These are phyloP conservation scores for Lepus timidus DNA, from an alignment of 2,113 vertebrate species.

Conservation along the genomic window DNA sequence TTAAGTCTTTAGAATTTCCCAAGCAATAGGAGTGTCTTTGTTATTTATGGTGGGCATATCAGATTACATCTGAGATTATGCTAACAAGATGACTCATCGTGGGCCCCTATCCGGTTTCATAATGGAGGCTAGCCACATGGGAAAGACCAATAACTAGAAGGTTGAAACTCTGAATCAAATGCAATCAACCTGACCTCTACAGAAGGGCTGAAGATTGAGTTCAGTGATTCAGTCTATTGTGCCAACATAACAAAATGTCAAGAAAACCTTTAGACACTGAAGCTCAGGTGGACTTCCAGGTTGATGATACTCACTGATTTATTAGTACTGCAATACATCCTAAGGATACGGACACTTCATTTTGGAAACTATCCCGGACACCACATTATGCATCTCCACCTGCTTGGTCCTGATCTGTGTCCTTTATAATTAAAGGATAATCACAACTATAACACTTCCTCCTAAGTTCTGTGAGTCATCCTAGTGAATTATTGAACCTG, in stretches of 20 bases:
- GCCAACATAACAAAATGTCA: background rate
- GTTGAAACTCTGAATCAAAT: background rate
- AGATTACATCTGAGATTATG: background rate
- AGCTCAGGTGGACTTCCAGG: background rate
- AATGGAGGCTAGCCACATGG: background rate
- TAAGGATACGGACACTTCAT: background rate
- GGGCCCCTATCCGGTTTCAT: background rate
- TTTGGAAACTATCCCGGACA: background rate
- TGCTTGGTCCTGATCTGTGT: background rate
- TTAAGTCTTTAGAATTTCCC: background rate
- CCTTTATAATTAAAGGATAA: conserved; percentile 5
- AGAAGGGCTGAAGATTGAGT: background rate
- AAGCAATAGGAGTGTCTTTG: background rate
- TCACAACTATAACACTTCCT: background rate
- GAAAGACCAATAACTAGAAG: background rate
- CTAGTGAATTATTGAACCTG: background rate
- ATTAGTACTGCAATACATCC: background rate
- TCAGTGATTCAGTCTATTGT: background rate
- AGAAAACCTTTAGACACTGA: background rate
- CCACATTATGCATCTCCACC: background rate
- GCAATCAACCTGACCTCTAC: background rate
- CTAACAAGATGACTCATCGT: background rate
- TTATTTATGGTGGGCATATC: background rate
- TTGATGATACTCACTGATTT: background rate
- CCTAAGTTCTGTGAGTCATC: background rate